Percentiles rank a stretch among this genome's conserved stretches.
These are phyloP conservation scores for Dipodomys stephensi DNA, from an alignment of 2,113 vertebrate species.

Conservation along the genomic window DNA sequence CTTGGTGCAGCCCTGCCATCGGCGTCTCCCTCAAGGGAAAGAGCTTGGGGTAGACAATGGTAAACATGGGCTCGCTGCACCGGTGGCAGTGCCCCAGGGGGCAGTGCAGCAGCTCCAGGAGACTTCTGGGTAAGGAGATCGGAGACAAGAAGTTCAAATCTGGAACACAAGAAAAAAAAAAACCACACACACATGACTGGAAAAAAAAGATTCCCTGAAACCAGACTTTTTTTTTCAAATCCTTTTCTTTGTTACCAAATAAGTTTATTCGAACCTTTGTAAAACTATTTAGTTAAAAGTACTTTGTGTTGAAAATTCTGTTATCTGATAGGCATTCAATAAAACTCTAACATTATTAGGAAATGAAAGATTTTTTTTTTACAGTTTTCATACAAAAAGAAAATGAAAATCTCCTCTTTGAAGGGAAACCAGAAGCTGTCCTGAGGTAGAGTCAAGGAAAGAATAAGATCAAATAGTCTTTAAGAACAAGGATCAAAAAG, in stretches of 20 bases:
- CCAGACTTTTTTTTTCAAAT: not conserved
- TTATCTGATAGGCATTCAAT: slow-evolving; percentile 45
- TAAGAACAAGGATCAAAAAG: slow-evolving; percentile 62
- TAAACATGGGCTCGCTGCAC: slow-evolving; percentile 98
- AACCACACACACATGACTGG: not conserved
- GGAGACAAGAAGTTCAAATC: slow-evolving; percentile 91
- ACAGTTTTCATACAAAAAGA: slow-evolving; percentile 59
- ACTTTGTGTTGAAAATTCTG: slow-evolving; percentile 25
- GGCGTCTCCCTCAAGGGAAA: slow-evolving; percentile 95
- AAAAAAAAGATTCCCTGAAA: slow-evolving; percentile 8
- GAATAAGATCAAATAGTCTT: slow-evolving; percentile 60
- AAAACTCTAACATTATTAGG: slow-evolving; percentile 54
- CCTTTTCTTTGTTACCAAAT: slow-evolving; percentile 34
- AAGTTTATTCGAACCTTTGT: not conserved
- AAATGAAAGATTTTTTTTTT: slow-evolving; percentile 67
- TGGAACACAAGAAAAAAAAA: slow-evolving; percentile 79
- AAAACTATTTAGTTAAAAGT: slow-evolving; percentile 32
- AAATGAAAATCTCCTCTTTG: slow-evolving; percentile 51
- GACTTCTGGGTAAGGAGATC: slow-evolving; percentile 93
- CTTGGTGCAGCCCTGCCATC: slow-evolving; percentile 96
- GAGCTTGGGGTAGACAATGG: slow-evolving; percentile 96
- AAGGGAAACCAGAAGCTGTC: slow-evolving; percentile 34
- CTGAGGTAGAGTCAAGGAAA: slow-evolving; percentile 49
- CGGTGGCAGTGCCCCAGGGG: slow-evolving; percentile 97
- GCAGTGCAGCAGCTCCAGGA: slow-evolving; percentile 93